Conservation (phyloP, 2,113 vertebrate genomes). For the Anolis carolinensis region DNA sequence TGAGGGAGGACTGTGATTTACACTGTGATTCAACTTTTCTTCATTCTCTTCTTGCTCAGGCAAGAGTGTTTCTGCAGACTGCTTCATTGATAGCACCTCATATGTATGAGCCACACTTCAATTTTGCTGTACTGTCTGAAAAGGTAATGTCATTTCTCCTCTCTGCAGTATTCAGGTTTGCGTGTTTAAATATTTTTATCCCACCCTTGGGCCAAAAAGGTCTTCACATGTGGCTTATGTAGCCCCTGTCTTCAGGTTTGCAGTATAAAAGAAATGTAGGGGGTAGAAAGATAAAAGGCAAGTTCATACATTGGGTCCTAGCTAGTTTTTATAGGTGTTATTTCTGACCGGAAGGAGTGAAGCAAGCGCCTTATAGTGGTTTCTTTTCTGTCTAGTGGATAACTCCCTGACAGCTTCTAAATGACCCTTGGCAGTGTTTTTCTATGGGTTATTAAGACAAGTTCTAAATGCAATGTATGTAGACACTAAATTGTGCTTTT, state of each 20-base stretch:
- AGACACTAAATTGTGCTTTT: no score
- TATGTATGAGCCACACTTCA: slow-evolving; percentile 97
- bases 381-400: no score
- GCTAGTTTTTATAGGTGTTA: not conserved
- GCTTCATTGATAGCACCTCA: slow-evolving; percentile 89
- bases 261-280: not conserved
- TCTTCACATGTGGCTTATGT: not conserved
- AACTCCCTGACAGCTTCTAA: no score
- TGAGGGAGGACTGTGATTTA: not conserved
- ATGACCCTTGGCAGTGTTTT: no score
- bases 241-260: not conserved
- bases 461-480: no score
- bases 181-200: not conserved
- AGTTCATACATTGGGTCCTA: not conserved
- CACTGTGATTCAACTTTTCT: not conserved
- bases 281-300: not conserved
- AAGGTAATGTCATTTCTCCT: slow-evolving; percentile 81
- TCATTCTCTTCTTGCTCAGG: slow-evolving; percentile 72
- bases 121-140: slow-evolving; percentile 90
- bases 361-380: no score
- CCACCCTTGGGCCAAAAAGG: not conserved
- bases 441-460: no score
- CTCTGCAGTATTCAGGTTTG: slow-evolving; percentile 1
- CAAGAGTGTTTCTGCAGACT: slow-evolving; percentile 91
- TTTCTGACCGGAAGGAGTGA: no score